A percentile compares a stretch with the other conserved stretches of the same genome.
Evolutionary conservation across 2,888 invertebrate genomes (phyloP).

Genomic region (Drosophila lutescens): DNA sequence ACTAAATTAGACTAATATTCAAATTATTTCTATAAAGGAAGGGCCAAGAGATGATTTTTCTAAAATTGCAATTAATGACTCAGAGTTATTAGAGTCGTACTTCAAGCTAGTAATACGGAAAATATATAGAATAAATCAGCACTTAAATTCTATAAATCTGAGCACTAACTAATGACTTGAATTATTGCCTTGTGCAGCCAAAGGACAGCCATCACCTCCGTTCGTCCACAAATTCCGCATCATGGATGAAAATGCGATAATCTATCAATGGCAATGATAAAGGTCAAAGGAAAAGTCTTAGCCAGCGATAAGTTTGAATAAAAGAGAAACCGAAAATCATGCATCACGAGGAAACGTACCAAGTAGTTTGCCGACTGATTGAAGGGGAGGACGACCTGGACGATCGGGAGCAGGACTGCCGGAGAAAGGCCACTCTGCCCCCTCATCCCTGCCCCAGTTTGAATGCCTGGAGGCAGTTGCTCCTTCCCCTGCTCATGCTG

Average conservation of each 20-base stretch:
- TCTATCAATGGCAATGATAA: constrained; percentile 52
- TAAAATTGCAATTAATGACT: too few relatives aligned
- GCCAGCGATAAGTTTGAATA: constrained; percentile 51
- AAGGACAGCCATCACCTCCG: constrained; percentile 18
- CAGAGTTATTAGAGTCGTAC: too few relatives aligned
- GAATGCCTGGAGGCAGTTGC: constrained; percentile 70
- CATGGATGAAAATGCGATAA: constrained; percentile 49
- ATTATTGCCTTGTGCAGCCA: constrained; percentile 6
- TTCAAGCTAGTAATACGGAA: not conserved
- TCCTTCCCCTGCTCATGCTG: constrained; percentile 35
- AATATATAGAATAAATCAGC: not conserved
- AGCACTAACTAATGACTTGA: constrained; percentile 5
- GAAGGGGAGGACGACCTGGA: constrained; percentile 43
- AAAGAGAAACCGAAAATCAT: constrained; percentile 58
- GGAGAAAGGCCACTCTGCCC: not conserved
- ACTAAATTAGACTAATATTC: too few relatives aligned
- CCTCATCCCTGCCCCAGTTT: constrained; percentile 1
- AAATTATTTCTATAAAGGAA: too few relatives aligned
- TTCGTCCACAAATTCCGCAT: constrained; percentile 5
- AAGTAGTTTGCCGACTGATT: constrained; percentile 52
- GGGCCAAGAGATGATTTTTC: too few relatives aligned
- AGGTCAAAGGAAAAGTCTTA: constrained; percentile 40
- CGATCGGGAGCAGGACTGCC: constrained; percentile 27
- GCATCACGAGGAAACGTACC: constrained; percentile 69
- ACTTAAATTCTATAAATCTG: not conserved